Conservation (phyloP, 2,797 vertebrate species). For the Pyrocephalus nanus region DNA sequence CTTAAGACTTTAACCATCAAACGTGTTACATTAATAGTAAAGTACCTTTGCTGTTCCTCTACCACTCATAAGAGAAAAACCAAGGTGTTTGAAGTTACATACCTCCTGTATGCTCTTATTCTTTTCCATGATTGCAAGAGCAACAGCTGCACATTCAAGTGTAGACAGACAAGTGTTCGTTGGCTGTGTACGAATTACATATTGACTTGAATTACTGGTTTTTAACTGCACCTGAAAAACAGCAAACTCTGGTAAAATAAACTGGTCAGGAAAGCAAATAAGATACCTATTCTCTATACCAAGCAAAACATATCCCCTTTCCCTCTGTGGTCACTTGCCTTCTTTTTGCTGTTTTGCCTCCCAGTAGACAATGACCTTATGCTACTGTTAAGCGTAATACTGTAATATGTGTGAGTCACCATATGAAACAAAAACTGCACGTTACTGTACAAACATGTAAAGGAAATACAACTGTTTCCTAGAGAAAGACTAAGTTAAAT, state of each 20-base stretch:
- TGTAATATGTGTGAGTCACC: fast-evolving
- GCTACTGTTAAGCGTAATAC: not conserved
- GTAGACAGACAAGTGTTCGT: slow-evolving; percentile 95
- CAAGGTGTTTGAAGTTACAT: slow-evolving; percentile 21
- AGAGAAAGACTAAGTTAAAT: not conserved
- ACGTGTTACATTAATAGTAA: not conserved
- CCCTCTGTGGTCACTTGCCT: not conserved
- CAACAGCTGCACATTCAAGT: slow-evolving; percentile 92
- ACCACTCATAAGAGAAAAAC: not conserved
- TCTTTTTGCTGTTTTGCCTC: not conserved
- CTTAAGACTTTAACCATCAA: not conserved
- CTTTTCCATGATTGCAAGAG: slow-evolving; percentile 89
- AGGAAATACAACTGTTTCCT: not conserved
- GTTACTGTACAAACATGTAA: not conserved
- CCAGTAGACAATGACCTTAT: not conserved
- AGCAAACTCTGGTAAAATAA: slow-evolving; percentile 11
- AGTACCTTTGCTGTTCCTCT: not conserved
- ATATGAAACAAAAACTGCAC: not conserved
- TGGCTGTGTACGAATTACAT: slow-evolving; percentile 96
- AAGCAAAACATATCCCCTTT: not conserved
- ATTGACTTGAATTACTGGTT: slow-evolving; percentile 89
- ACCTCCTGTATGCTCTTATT: slow-evolving; percentile 91
- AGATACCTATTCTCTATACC: not conserved
- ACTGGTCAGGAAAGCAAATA: not conserved
- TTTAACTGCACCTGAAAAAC: slow-evolving; percentile 89